phyloP scores from a whole-genome alignment of 2,797 vertebrate species.

The Malurus leucopterus region DNA sequence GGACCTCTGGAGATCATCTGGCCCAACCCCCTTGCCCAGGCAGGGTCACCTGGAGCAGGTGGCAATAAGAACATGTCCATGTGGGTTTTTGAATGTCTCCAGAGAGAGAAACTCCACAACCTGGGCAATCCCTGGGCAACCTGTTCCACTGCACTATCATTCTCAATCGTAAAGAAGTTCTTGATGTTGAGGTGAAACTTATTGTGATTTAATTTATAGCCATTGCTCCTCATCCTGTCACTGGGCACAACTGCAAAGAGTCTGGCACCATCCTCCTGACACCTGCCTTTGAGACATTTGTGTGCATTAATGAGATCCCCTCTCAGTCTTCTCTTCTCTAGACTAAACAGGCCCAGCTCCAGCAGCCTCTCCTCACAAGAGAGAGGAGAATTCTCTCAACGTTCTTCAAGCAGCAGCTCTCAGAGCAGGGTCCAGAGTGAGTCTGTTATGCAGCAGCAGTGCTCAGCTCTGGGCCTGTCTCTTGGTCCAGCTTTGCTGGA shows the following conservation, averaged over 20 bases:
- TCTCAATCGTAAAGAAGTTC: neutral
- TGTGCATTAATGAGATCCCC: neutral
- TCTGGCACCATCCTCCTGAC: neutral
- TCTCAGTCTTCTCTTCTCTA: neutral
- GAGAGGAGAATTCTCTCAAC: neutral
- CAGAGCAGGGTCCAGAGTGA: neutral
- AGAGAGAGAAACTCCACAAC: neutral
- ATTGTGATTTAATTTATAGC: neutral
- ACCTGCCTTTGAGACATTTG: neutral
- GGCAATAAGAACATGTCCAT: neutral
- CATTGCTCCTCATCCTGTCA: neutral
- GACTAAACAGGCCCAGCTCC: neutral
- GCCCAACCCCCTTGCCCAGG: neutral
- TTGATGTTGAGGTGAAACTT: neutral
- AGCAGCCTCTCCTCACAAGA: neutral
- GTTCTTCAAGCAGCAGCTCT: neutral
- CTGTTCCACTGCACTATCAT: neutral
- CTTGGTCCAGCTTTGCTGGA: neutral
- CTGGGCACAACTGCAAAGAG: neutral
- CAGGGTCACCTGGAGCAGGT: neutral
- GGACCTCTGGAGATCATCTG: neutral
- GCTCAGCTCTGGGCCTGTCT: neutral
- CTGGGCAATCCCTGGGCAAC: neutral
- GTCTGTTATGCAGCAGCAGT: rapidly evolving
- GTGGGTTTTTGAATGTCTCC: neutral